phyloP scores from a whole-genome alignment of 2,113 vertebrate genomes.

The Ondatra zibethicus region DNA sequence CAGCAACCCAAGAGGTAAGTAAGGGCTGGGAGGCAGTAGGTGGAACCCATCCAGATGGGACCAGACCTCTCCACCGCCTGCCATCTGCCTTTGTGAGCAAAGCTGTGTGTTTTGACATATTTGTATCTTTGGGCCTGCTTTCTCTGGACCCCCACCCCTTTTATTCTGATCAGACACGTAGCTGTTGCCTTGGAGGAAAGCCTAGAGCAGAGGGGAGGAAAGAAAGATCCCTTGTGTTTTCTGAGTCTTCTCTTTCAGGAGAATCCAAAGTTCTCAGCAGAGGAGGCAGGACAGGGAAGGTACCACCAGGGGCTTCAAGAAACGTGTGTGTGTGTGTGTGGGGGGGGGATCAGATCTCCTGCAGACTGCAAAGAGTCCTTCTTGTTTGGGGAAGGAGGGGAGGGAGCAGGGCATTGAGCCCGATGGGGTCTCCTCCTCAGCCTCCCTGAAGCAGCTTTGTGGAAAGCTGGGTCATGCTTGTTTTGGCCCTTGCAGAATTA shows the following conservation, averaged over 20 bases:
- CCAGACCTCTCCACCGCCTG: not conserved
- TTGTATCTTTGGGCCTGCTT: not conserved
- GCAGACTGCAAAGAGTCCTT: not conserved
- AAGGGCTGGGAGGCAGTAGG: too few relatives aligned
- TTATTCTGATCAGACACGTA: not conserved
- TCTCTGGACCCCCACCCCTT: not conserved
- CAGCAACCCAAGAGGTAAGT: fast-evolving
- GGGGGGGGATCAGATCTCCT: too few relatives aligned
- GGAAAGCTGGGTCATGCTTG: not conserved
- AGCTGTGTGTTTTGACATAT: not conserved
- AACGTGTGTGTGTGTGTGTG: too few relatives aligned
- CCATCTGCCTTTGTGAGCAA: not conserved
- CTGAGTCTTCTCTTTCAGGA: not conserved
- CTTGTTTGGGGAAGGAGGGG: not conserved
- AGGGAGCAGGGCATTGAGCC: not conserved
- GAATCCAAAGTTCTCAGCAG: not conserved
- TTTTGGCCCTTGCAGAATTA: not conserved
- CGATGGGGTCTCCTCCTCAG: fast-evolving
- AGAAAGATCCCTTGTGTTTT: not conserved
- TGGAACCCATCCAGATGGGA: not conserved
- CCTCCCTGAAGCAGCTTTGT: not conserved
- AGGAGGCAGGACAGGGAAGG: not conserved
- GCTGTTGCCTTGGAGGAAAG: not conserved
- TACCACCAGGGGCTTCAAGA: not conserved
- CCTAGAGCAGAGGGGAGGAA: not conserved